Base-by-base conservation (phyloP, 2,888 invertebrate genomes). In the Eupithecia subfuscata region DNA sequence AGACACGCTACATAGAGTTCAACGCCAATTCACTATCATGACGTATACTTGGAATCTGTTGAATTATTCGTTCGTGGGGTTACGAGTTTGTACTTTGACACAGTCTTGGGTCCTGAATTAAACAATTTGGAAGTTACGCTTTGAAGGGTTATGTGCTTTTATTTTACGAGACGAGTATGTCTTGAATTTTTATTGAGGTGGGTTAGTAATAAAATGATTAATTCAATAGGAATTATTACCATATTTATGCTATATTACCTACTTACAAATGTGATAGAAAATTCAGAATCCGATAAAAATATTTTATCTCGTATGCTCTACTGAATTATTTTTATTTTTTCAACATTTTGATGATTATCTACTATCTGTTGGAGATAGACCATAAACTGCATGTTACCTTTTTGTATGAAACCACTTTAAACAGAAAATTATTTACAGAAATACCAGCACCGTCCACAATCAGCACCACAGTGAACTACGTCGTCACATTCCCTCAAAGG, bases 381-480 rank as follows among this genome's bases (percentile, higher is more conserved):
- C 63, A 16, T 64, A 34, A 64, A 64, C 16, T 34, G 18, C 16
- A 34, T 34, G 30, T 34, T 64, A 1, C n/a, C 52, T n/a, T 64
- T 64, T 64, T 9, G 9, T 18, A 22, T n/a, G 14, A 34, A 64
- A 64, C 2, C 34, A 34, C 18, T 71, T 25, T 3, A 69, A 73
- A 73, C 60, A 56, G 12, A 63, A 48, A 70, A 73, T 82, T 77
- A 85, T 84, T 94, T 88, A 52, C 95, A 98, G 98, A 98, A 96
- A 97, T 98, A 91, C 97, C 98, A 67, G 97, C 97, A 37, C 98
- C 98, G 52, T 97, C 97, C 45, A 97, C 97, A 79, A 96, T 96
- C 56, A 95, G 96, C 78, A 96, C 95, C 48, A 92, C 94, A 69
- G 91, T 95, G 67, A 95, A 94, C 86, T 95, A 96, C 84, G 93